Evolutionary conservation across 2,113 vertebrate genomes (phyloP).

Genomic region (Brachypodius melanocephalos): DNA sequence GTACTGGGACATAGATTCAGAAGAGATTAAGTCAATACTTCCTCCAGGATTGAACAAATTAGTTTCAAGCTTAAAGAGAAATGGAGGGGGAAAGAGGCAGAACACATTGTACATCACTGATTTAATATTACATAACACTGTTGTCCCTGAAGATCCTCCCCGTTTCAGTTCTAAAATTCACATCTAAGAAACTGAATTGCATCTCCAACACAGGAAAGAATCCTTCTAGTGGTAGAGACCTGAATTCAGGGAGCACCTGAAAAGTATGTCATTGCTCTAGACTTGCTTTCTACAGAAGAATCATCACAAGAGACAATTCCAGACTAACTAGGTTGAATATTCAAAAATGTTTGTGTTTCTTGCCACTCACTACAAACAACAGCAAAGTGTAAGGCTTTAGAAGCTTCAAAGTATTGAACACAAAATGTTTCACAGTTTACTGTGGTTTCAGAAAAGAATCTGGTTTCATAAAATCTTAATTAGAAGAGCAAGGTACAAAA

Average conservation of each 20-base stretch:
- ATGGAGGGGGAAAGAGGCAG: background rate
- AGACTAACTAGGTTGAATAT: background rate
- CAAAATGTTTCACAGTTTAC: background rate
- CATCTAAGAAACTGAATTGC: background rate
- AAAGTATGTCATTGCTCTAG: background rate
- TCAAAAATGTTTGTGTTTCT: background rate
- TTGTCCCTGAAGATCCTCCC: background rate
- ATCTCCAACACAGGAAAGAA: background rate
- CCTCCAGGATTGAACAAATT: conserved; percentile 9
- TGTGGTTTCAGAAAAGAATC: background rate
- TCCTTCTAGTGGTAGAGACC: background rate
- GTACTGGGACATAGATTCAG: background rate
- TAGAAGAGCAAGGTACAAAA: background rate
- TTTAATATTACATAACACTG: background rate
- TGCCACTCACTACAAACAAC: background rate
- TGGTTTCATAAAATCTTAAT: background rate
- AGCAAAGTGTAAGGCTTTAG: background rate
- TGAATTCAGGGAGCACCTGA: background rate
- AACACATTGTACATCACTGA: background rate
- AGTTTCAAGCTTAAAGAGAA: background rate
- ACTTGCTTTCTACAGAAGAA: background rate
- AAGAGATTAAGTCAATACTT: conserved; percentile 36
- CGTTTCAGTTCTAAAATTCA: background rate
- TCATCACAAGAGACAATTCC: background rate
- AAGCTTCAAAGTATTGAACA: background rate